A percentile compares a stretch with the other conserved stretches of the same genome.
Conservation (phyloP, 2,888 invertebrate species). For the Pachycephus smyrnensis region DNA sequence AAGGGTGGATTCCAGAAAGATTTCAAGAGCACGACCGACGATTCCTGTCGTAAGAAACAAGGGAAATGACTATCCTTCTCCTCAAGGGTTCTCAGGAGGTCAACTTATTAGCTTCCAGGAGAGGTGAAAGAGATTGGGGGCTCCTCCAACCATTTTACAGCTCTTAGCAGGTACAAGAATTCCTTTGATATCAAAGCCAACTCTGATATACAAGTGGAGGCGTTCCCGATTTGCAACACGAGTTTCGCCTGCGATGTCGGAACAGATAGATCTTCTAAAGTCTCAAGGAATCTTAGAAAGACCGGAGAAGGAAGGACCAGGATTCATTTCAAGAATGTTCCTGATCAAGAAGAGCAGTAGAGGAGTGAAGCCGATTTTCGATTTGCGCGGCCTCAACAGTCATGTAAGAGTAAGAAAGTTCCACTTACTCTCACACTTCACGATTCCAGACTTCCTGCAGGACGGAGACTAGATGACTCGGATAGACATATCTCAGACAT, state of each 20-base stretch:
- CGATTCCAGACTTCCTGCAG: too few species aligned
- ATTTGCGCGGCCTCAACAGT: conserved; percentile 52
- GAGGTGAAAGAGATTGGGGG: conserved; percentile 36
- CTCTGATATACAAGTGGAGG: conserved; percentile 21
- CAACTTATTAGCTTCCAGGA: too few species aligned
- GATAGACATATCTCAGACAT: too few species aligned
- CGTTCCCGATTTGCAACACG: conserved; percentile 15
- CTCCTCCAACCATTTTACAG: conserved; percentile 21
- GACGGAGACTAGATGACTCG: too few species aligned
- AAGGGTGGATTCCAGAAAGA: too few species aligned
- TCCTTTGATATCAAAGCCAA: conserved; percentile 20
- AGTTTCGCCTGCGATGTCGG: conserved; percentile 10
- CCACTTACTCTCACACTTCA: conserved; percentile 38
- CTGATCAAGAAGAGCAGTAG: conserved; percentile 20
- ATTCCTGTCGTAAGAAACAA: too few species aligned
- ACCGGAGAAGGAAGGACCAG: conserved; percentile 12
- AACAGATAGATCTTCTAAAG: conserved; percentile 23
- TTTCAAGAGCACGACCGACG: too few species aligned
- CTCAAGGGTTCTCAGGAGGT: too few species aligned
- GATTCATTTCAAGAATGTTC: conserved; percentile 28
- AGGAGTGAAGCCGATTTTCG: conserved; percentile 61
- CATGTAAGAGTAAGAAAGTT: too few species aligned
- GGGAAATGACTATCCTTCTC: too few species aligned
- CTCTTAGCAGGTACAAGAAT: conserved; percentile 22
- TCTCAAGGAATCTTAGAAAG: conserved; percentile 17